phyloP scores from a whole-genome alignment of 23 tunicate genomes.

The Phallusia fumigata region DNA sequence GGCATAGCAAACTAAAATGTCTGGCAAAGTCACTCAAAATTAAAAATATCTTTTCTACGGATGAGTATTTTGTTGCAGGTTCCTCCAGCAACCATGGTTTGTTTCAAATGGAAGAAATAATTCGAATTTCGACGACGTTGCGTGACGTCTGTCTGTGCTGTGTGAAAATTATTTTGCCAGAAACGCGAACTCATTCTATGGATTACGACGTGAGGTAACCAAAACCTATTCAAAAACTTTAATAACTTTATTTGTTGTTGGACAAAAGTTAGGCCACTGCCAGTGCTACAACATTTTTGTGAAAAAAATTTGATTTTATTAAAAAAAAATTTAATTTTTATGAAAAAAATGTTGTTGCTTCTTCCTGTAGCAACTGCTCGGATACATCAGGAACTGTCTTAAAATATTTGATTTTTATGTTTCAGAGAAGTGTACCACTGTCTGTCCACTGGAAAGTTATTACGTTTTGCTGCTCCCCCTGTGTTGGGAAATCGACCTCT shows the following conservation, averaged over 20 bases:
- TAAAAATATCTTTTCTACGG: no score
- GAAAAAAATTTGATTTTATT: no score
- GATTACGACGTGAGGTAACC: constrained; percentile 50
- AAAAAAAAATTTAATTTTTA: no score
- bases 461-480: not conserved
- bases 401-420: not conserved
- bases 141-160: constrained; percentile 38
- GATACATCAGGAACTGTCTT: no score
- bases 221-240: no score
- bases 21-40: no score
- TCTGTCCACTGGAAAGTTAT: constrained; percentile 18
- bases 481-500: not conserved
- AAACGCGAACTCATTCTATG: constrained; percentile 7
- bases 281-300: no score
- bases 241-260: no score
- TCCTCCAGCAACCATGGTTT: constrained; percentile 12
- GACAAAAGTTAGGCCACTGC: no score
- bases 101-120: constrained; percentile 32
- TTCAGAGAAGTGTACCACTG: constrained; percentile 34
- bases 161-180: constrained; percentile 48
- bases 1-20: no score
- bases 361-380: no score
- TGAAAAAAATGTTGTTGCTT: no score
- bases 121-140: constrained; percentile 13
- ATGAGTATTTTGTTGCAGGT: not conserved